Evolutionary conservation across 2,888 invertebrate species (phyloP).

Genomic region (Megastigmus dorsalis): DNA sequence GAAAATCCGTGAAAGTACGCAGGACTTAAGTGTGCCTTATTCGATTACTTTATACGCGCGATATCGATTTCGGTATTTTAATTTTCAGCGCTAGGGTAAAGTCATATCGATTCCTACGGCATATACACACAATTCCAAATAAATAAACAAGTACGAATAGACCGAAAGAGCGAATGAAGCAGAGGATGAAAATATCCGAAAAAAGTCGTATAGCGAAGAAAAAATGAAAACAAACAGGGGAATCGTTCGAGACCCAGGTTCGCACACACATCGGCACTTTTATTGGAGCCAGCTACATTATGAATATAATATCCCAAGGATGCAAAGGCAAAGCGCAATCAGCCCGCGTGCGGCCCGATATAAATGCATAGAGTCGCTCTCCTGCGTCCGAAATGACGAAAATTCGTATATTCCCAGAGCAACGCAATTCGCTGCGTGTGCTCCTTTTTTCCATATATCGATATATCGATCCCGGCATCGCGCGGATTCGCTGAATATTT

Average conservation of each 20-base stretch:
- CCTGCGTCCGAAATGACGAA: not conserved
- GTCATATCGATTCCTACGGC: not conserved
- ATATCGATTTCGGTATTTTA: conserved; percentile 12
- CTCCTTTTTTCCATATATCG: too few relatives aligned
- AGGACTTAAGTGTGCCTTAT: too few relatives aligned
- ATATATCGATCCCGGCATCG: too few relatives aligned
- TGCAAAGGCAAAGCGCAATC: conserved; percentile 11
- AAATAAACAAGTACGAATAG: too few relatives aligned
- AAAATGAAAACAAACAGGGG: not conserved
- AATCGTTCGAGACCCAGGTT: not conserved
- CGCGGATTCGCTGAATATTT: too few relatives aligned
- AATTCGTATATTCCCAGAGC: not conserved
- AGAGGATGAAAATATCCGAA: not conserved
- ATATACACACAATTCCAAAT: too few relatives aligned
- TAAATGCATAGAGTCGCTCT: conserved; percentile 9
- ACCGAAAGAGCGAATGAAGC: too few relatives aligned
- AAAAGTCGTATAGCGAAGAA: not conserved
- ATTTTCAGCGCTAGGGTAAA: too few relatives aligned
- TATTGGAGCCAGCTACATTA: conserved; percentile 10
- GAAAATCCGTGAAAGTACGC: too few relatives aligned
- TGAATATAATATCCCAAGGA: conserved; percentile 30
- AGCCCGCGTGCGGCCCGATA: not conserved
- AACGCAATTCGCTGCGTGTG: not conserved
- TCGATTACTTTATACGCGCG: too few relatives aligned
- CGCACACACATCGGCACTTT: not conserved